phyloP scores from a whole-genome alignment of 2,113 vertebrate genomes.

The Trinectes maculatus region DNA sequence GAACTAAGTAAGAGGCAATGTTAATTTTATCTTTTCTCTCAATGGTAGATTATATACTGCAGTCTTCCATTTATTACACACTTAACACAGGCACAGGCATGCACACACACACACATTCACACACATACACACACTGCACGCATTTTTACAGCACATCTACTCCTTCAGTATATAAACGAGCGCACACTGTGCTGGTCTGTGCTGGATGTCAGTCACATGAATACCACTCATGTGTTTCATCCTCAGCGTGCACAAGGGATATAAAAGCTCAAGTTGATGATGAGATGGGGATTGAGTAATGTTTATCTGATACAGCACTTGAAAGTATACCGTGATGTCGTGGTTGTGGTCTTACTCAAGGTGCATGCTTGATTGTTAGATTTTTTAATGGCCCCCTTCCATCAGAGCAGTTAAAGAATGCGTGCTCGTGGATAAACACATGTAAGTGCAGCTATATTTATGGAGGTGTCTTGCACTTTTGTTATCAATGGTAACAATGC shows the following conservation, averaged over 20 bases:
- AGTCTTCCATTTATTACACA: too few species aligned
- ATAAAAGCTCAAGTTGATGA: constrained; percentile 15
- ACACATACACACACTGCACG: too few species aligned
- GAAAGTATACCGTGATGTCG: constrained; percentile 29
- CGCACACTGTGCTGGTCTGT: too few species aligned
- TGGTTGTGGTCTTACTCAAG: too few species aligned
- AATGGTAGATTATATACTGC: too few species aligned
- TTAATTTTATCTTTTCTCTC: too few species aligned
- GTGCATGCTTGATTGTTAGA: constrained; percentile 23
- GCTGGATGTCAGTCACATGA: constrained; percentile 20
- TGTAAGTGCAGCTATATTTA: constrained; percentile 13
- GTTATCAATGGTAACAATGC: constrained; percentile 18
- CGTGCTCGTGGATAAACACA: constrained; percentile 22
- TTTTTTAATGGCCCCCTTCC: constrained; percentile 5
- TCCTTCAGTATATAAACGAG: constrained; percentile 1
- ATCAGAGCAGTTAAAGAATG: constrained; percentile 33
- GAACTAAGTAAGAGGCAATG: too few species aligned
- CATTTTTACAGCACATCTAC: neutral
- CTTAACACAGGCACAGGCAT: too few species aligned
- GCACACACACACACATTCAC: too few species aligned
- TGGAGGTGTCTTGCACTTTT: constrained; percentile 14
- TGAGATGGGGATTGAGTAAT: constrained; percentile 25
- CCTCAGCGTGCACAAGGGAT: constrained; percentile 8
- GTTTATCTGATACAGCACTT: constrained; percentile 38
- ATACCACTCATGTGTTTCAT: constrained; percentile 40